These are phyloP conservation scores for Spinus olivaceus DNA, from an alignment of 2,797 vertebrate genomes.

Conservation along the genomic window DNA sequence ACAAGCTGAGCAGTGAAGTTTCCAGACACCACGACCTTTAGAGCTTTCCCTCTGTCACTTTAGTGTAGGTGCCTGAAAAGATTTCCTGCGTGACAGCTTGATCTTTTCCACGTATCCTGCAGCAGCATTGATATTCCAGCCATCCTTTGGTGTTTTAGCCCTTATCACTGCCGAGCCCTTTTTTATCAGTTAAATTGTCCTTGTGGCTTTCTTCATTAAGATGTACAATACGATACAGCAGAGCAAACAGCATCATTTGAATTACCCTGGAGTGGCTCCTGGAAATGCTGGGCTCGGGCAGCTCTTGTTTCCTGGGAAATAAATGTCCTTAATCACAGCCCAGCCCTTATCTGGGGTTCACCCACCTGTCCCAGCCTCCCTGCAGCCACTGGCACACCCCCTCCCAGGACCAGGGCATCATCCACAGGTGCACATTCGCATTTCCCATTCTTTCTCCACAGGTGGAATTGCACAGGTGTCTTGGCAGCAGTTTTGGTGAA, in stretches of 20 bases:
- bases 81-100: neutral
- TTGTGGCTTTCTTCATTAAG: constrained; percentile 63
- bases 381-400: neutral
- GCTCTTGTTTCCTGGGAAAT: constrained; percentile 8
- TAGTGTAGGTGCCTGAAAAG: neutral
- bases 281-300: neutral
- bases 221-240: neutral
- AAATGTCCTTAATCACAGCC: neutral
- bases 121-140: neutral
- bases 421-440: rapidly evolving
- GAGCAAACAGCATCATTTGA: constrained; percentile 26
- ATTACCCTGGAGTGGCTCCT: constrained; percentile 15
- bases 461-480: neutral
- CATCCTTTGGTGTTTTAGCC: neutral
- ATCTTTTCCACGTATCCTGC: neutral
- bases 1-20: neutral
- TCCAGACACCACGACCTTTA: neutral
- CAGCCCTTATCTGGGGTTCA: neutral
- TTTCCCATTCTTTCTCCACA: neutral
- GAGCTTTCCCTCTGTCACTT: neutral
- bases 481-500: neutral
- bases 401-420: rapidly evolving
- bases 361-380: neutral
- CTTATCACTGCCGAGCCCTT: neutral
- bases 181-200: constrained; percentile 43